Base-by-base conservation (phyloP, 2,797 vertebrate genomes). In the Enteromius treurensis region DNA sequence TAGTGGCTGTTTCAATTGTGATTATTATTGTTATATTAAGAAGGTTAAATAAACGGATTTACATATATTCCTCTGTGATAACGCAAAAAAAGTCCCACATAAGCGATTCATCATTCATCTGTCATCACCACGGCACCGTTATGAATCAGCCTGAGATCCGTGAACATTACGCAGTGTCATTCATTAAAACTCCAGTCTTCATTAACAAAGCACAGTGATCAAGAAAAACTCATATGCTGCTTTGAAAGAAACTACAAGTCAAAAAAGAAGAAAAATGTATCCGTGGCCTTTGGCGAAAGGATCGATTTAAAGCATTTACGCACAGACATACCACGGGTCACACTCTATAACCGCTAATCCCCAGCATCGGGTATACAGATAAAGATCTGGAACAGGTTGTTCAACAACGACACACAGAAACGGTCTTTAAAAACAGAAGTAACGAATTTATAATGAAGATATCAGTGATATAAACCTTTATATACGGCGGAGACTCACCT, bases 401-500 rank as follows among this genome's bases (percentile, higher is more conserved):
- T 62, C 77, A 83, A 34, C 17, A 58, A 75, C 55, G 65, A 13
- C 29, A n/a, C 42, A 77, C 75, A 74, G 10, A 53, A 76, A 74
- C 15, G 26, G 14, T 34, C 10, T 64, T 11, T 26, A 71, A 47
- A 64, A 51, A 53, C 58, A 73, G 42, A 74, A 79, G 68, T 79
- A 32, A 29, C 5, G 53, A 17, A 42, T 51, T 26, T 65, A 13
- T 73, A 64, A 73, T 45, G 14, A 74, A 55, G 34, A 68, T 47
- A 1, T 60, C 23, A 23, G 60, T 19, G 51, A 71, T 19, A 49
- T 37, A 7, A 64, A 37, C 34, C 32, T 40, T 47, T 4, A 70
- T 80, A 14, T 1, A 3, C 29, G 40, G 15, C 15, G 0, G 3
- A 9, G 26, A 32, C 94, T 94, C 91, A 95, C 95, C 95, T 95